phyloP scores from a whole-genome alignment of 37 sponge, comb jelly and placozoan species.

The Chondrosia reniformis region DNA sequence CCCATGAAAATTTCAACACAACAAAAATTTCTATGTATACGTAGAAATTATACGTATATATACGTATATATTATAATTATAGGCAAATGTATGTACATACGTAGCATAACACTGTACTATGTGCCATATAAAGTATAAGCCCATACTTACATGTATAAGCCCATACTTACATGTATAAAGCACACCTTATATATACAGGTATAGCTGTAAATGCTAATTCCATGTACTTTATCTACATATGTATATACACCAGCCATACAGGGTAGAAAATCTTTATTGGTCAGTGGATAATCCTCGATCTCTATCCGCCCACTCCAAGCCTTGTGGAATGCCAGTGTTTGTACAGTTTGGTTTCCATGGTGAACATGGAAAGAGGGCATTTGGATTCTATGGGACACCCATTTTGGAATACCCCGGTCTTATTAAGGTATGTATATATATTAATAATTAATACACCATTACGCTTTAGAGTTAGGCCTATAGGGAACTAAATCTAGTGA shows the following conservation, averaged over 20 bases:
- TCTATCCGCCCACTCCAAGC: constrained; percentile 3
- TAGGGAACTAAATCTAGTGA: too few relatives aligned
- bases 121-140: too few relatives aligned
- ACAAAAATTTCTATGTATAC: too few relatives aligned
- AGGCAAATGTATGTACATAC: too few relatives aligned
- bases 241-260: constrained; percentile 25
- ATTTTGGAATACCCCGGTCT: constrained; percentile 81
- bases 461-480: too few relatives aligned
- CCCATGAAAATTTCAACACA: too few relatives aligned
- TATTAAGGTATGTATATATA: constrained; percentile 54
- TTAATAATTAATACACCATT: too few relatives aligned
- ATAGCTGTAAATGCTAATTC: background rate
- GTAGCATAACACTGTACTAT: too few relatives aligned
- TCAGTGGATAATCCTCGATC: constrained; percentile 34
- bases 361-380: background rate
- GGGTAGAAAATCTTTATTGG: constrained; percentile 60
- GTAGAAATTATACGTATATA: too few relatives aligned
- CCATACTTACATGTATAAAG: background rate
- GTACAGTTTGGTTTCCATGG: background rate
- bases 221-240: too few relatives aligned
- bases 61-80: too few relatives aligned
- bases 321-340: constrained; percentile 46
- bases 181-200: background rate
- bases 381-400: constrained; percentile 55
- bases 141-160: too few relatives aligned